A percentile compares a stretch with the other conserved stretches of the same genome.
Evolutionary conservation across 37 sponge, comb jelly and placozoan genomes (phyloP).

Genomic region (Axinella damicornis): DNA sequence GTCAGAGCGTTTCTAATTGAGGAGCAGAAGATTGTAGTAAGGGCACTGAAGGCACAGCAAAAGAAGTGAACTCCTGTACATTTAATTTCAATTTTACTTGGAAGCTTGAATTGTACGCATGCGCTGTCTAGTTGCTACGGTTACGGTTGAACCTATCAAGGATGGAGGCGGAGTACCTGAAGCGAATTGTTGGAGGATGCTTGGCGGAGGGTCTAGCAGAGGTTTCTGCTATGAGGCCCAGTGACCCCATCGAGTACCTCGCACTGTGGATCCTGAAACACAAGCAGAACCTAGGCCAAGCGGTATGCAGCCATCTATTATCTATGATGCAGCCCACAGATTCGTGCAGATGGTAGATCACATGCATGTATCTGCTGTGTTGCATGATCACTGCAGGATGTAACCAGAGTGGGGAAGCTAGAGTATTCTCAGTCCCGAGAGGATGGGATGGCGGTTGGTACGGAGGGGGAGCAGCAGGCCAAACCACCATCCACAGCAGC

Average conservation of each 20-base stretch:
- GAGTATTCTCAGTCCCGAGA: too few species aligned
- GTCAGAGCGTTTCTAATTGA: slow-evolving; percentile 95
- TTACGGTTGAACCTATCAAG: slow-evolving; percentile 10
- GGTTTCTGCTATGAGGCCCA: slow-evolving; percentile 47
- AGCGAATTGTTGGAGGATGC: slow-evolving; percentile 51
- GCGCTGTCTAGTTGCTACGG: slow-evolving; percentile 21
- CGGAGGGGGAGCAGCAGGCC: too few species aligned
- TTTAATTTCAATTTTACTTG: too few species aligned
- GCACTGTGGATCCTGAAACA: slow-evolving; percentile 73
- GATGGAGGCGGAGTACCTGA: slow-evolving; percentile 82
- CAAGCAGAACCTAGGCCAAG: slow-evolving; percentile 24
- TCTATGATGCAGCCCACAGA: too few species aligned
- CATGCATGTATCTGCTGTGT: too few species aligned
- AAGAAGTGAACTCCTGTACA: background rate
- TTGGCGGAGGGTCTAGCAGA: slow-evolving; percentile 63
- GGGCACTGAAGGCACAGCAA: slow-evolving; percentile 75
- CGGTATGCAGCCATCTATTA: background rate
- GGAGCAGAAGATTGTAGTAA: slow-evolving; percentile 94
- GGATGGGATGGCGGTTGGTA: too few species aligned
- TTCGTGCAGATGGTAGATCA: too few species aligned
- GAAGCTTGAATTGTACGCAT: background rate
- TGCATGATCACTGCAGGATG: too few species aligned
- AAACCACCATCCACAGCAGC: too few species aligned
- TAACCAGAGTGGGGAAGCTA: too few species aligned
- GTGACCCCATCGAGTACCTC: slow-evolving; percentile 81